Evolutionary conservation across 2,888 invertebrate species (phyloP).

Genomic region (Hanleya hanleyi): DNA sequence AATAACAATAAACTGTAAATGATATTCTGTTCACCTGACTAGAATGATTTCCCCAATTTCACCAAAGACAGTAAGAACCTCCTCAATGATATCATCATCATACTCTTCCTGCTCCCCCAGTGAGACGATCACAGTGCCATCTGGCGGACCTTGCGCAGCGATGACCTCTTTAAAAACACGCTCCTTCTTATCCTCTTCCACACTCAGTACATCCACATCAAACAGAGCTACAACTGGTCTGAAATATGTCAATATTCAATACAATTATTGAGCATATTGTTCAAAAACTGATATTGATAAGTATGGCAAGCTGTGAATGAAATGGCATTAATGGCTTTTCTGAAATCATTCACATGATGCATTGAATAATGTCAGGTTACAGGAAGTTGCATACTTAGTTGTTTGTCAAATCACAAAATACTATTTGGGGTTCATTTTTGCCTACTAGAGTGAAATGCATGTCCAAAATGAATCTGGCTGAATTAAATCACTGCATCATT

Average conservation of each 20-base stretch:
- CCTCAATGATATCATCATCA: slow-evolving; percentile 87
- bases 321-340: neutral
- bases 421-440: no score
- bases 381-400: no score
- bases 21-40: slow-evolving; percentile 77
- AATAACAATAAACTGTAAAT: neutral
- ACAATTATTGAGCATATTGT: no score
- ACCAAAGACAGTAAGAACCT: slow-evolving; percentile 84
- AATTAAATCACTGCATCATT: no score
- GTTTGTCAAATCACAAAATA: no score
- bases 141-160: slow-evolving; percentile 87
- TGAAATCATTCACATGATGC: no score
- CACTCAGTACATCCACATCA: slow-evolving; percentile 88
- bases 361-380: no score
- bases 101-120: slow-evolving; percentile 79
- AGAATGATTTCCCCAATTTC: slow-evolving; percentile 91
- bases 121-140: slow-evolving; percentile 90
- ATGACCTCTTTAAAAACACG: slow-evolving; percentile 84
- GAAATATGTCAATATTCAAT: slow-evolving; percentile 34
- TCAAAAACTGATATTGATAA: no score
- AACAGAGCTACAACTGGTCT: slow-evolving; percentile 94
- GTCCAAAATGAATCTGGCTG: no score
- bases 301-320: no score
- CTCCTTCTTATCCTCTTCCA: slow-evolving; percentile 85
- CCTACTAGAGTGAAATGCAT: no score